Percentiles rank a stretch among this genome's conserved stretches.
Evolutionary conservation across 2,113 vertebrate genomes (phyloP).

Genomic region (Nyctereutes procyonoides): DNA sequence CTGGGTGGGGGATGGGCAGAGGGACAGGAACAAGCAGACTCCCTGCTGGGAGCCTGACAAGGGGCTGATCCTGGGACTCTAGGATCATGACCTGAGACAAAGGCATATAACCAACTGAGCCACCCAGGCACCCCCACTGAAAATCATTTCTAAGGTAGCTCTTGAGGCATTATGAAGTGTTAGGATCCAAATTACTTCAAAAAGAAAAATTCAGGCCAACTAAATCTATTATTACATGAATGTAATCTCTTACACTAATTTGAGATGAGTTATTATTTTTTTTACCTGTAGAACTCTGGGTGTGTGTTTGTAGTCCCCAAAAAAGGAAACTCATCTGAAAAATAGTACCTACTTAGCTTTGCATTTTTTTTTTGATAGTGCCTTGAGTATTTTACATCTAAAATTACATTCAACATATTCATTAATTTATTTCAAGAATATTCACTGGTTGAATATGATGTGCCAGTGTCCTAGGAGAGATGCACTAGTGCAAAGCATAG

Average conservation of each 20-base stretch:
- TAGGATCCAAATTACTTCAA: neutral
- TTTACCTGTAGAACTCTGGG: neutral
- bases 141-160: neutral
- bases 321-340: neutral
- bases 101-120: neutral
- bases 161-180: neutral
- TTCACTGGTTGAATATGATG: neutral
- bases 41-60: neutral
- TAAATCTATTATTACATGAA: neutral
- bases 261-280: neutral
- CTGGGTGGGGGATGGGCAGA: neutral
- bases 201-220: neutral
- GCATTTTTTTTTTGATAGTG: neutral
- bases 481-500: too few species aligned
- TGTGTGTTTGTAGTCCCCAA: neutral
- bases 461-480: neutral
- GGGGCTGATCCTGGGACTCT: neutral
- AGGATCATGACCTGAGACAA: neutral
- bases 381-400: neutral
- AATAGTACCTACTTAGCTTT: neutral
- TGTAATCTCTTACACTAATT: neutral
- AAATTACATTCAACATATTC: slow-evolving; percentile 18
- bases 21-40: neutral
- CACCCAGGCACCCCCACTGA: neutral
- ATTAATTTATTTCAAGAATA: neutral